phyloP scores from a whole-genome alignment of 2,888 invertebrate species.

The Pycnomerus fuliginosus region DNA sequence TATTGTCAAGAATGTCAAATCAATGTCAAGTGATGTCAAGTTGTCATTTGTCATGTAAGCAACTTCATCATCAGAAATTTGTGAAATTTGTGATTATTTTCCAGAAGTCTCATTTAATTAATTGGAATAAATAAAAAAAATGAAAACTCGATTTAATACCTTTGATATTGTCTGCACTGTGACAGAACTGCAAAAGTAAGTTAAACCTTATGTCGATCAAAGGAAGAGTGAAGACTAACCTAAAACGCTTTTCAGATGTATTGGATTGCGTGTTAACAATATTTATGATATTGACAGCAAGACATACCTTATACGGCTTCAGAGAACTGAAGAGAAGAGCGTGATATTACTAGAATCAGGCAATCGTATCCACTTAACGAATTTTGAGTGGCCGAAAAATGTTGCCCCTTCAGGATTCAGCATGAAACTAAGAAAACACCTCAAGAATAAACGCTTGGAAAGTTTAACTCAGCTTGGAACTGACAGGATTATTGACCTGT shows the following conservation, averaged over 20 bases:
- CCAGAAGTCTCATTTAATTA: too few species aligned
- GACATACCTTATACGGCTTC: slow-evolving; percentile 88
- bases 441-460: slow-evolving; percentile 93
- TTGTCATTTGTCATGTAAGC: too few species aligned
- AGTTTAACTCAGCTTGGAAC: slow-evolving; percentile 81
- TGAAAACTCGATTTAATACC: slow-evolving; percentile 94
- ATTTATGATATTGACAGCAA: slow-evolving; percentile 97
- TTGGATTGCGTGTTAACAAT: slow-evolving; percentile 94
- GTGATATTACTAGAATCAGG: slow-evolving; percentile 93
- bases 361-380: slow-evolving; percentile 88
- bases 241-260: slow-evolving; percentile 58
- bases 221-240: slow-evolving; percentile 12
- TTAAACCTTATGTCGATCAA: slow-evolving; percentile 11
- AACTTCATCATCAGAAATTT: too few species aligned
- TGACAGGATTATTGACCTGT: slow-evolving; percentile 91
- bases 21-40: too few species aligned
- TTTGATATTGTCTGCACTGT: slow-evolving; percentile 89
- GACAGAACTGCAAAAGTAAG: slow-evolving; percentile 81
- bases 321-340: slow-evolving; percentile 82
- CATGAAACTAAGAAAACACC: slow-evolving; percentile 98
- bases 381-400: slow-evolving; percentile 98
- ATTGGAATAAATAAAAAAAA: too few species aligned
- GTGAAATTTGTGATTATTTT: too few species aligned
- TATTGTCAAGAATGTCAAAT: too few species aligned
- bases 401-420: slow-evolving; percentile 92